Evolutionary conservation across 2,888 invertebrate genomes (phyloP).

Genomic region (Marasmarcha lunaedactyla): DNA sequence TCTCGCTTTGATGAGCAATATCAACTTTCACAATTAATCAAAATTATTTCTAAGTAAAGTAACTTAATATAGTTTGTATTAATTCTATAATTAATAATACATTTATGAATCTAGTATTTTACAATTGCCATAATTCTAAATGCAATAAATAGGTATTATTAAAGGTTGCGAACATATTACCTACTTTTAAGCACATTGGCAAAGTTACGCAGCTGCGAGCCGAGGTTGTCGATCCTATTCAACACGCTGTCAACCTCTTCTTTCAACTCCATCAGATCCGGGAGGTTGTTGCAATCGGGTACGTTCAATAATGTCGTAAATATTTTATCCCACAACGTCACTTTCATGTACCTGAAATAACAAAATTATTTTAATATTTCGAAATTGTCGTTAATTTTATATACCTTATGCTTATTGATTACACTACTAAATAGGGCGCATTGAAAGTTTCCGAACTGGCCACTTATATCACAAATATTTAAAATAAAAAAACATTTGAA

Average conservation of each 20-base stretch:
- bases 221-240: conserved; percentile 41
- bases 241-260: conserved; percentile 52
- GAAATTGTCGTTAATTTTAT: conserved; percentile 2
- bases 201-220: conserved; percentile 54
- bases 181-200: conserved; percentile 68
- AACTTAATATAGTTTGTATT: conserved; percentile 30
- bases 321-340: conserved; percentile 81
- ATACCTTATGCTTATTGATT: conserved; percentile 2
- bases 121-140: conserved; percentile 59
- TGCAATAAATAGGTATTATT: conserved; percentile 61
- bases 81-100: conserved; percentile 26
- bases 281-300: conserved; percentile 79
- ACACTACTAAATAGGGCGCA: too few relatives aligned
- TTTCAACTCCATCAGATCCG: conserved; percentile 75
- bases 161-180: conserved; percentile 28
- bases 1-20: conserved; percentile 32
- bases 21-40: conserved; percentile 33
- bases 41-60: conserved; percentile 22
- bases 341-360: conserved; percentile 74
- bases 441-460: too few relatives aligned
- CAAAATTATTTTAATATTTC: conserved; percentile 2
- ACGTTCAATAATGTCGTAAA: conserved; percentile 87
- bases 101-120: conserved; percentile 46
- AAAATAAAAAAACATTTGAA: too few relatives aligned
- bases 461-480: too few relatives aligned